Percentiles rank a stretch among this genome's conserved stretches.
These are phyloP conservation scores for Rugalucina vietnamica DNA, from an alignment of 2,888 invertebrate genomes.

Conservation along the genomic window DNA sequence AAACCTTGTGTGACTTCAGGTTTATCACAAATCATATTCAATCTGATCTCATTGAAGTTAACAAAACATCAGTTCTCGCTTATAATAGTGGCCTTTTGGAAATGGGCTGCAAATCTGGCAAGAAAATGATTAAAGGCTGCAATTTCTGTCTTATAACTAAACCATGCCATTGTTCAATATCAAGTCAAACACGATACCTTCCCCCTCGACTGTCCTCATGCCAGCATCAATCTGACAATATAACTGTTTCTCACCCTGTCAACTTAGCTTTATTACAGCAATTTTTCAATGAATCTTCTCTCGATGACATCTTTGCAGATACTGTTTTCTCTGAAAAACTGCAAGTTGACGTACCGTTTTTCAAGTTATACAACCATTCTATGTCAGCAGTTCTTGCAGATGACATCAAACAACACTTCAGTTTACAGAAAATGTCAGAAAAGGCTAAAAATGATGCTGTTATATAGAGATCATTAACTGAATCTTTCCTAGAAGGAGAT, in stretches of 20 bases:
- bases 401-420: conserved; percentile 23
- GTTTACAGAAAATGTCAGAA: conserved; percentile 27
- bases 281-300: conserved; percentile 23
- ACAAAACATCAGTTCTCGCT: conserved; percentile 11
- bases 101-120: conserved; percentile 16
- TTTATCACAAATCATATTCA: conserved; percentile 15
- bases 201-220: conserved; percentile 23
- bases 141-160: conserved; percentile 24
- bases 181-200: conserved; percentile 7
- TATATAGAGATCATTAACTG: conserved; percentile 26
- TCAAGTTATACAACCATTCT: conserved; percentile 29
- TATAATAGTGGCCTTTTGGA: conserved; percentile 13
- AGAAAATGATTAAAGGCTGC: conserved; percentile 26
- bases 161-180: conserved; percentile 37
- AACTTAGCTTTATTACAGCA: conserved; percentile 39
- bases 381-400: conserved; percentile 22
- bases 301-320: background rate
- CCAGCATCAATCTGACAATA: conserved; percentile 15
- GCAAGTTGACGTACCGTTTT: background rate
- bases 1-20: conserved; percentile 22
- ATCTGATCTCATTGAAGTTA: background rate
- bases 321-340: background rate
- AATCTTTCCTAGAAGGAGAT: conserved; percentile 11
- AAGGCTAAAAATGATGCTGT: conserved; percentile 20
- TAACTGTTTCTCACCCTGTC: conserved; percentile 26